phyloP scores from a whole-genome alignment of 2,888 invertebrate genomes.

The Ophion slaviceki region DNA sequence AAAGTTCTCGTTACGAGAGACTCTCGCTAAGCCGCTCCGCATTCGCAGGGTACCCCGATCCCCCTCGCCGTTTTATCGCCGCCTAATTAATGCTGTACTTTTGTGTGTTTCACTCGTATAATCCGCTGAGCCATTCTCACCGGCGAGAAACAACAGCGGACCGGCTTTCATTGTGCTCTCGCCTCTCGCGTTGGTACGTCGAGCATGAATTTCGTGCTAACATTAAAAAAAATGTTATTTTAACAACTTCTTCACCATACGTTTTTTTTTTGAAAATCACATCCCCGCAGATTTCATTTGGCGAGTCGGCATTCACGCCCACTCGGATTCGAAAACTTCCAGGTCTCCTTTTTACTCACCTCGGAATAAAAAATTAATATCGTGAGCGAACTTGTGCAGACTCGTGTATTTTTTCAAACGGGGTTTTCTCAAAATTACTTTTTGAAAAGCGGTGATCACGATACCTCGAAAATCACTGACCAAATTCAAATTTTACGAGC shows the following conservation, averaged over 20 bases:
- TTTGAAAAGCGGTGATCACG: no score
- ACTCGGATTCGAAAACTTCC: no score
- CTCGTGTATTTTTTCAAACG: no score
- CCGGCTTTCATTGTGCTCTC: conserved; percentile 11
- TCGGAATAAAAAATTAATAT: no score
- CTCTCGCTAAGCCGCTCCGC: conserved; percentile 27
- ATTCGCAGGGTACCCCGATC: conserved; percentile 2
- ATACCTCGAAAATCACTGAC: no score
- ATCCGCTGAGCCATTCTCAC: conserved; percentile 30
- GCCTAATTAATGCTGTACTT: conserved; percentile 55
- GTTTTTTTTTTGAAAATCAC: neutral
- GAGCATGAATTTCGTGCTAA: conserved; percentile 17
- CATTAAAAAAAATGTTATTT: neutral
- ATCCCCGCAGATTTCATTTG: neutral
- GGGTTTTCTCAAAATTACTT: no score
- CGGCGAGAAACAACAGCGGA: conserved; percentile 36
- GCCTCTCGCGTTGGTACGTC: conserved; percentile 13
- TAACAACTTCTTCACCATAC: neutral
- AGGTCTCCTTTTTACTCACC: no score
- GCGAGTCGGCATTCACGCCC: no score
- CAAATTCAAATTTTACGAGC: no score
- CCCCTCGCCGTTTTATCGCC: conserved; percentile 33
- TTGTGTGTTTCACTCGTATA: conserved; percentile 40
- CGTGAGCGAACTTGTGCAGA: no score
- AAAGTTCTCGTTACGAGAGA: conserved; percentile 4